Base-by-base conservation (phyloP, 2,888 invertebrate genomes). In the Helleia helle region DNA sequence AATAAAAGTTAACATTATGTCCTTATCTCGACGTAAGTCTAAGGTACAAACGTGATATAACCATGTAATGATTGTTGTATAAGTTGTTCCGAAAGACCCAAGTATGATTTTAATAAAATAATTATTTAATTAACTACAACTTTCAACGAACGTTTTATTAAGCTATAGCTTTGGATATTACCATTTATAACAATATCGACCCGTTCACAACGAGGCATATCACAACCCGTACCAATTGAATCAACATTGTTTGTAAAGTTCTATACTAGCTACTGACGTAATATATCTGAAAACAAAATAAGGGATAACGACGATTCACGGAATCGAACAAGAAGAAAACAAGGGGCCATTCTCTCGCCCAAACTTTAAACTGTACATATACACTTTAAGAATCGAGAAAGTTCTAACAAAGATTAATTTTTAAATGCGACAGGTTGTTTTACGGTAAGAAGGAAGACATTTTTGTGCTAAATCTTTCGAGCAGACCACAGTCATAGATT, bases 201-300 rank as follows among this genome's bases (percentile, higher is more conserved):
- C 72, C 84, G 84, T 83, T 84, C 72, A 74, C 75, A 84, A 84
- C 84, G 81, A 79, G 83, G 79, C 75, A 67, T 81, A 80, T 84
- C 84, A 84, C 84, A 84, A 84, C 84, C 84, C 79, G 83, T 81
- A 80, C 79, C 76, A 84, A 83, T 84, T 84, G 83, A 83, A 83
- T 79, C 75, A 83, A 81, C 81, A 80, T 83, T 77, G 81, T 83
- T 83, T 83, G 83, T 84, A 83, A 83, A 84, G 76, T 77, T 74
- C 77, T 84, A 83, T 77, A 72, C 84, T 84, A 84, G 69, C 83
- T 84, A 84, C 71, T 72, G 81, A 81, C 81, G 79, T 76, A 81
- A 75, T 69, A 77, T 65, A 68, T 81, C 76, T 62, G 77, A 81
- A 81, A 80, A 81, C 79, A 83, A 83, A 80, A 66, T 76, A 69